Evolutionary conservation across 2,888 invertebrate species (phyloP), one percentile per base, ranked within the genome.

Genomic region (Drosophila birchii): DNA sequence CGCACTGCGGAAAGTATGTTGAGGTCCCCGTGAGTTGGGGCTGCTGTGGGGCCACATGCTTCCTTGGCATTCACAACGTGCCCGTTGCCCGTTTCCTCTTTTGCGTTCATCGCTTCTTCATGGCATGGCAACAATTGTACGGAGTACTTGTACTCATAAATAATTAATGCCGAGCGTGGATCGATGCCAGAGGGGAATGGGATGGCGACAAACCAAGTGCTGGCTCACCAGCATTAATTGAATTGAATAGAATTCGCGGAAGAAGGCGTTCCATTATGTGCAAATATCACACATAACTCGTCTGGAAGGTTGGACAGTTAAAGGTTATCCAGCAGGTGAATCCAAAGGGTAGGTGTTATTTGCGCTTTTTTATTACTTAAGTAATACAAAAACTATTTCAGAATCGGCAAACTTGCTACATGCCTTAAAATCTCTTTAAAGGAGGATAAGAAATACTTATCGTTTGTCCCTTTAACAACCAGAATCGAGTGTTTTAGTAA

Each of bases 111-210:
- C 41, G 67, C 68, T 47, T 47, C 34, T 49, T 49, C 51, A n/a
- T 71, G 57, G 49, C 51, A 51, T 58, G 75, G 67, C 75, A 73
- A 78, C 77, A 81, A 74, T 75, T 74, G 63, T 61, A 45, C 67
- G 55, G 51, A 56, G 41, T 47, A 49, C 49, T 66, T 45, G 68
- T 49, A 41, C 63, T 57, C 66, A 67, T 83, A 72, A 82, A 86
- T 86, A 75, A 86, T 88, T 71, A 59, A 86, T 69, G 64, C 51
- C 5, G 55, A 9, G n/a, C n/a, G 49, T 41, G 41, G 61, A 38
- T 45, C 29, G 59, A 45, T 26, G 18, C 9, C 18, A 36, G n/a
- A 14, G 20, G 18, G 32, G 12, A 39, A 53, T n/a, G 68, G 16
- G 53, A 32, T 39, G 62, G 16, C 29, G 38, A 26, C 38, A 39